phyloP scores from a whole-genome alignment of 2,797 vertebrate species.

The Linurgus olivaceus region DNA sequence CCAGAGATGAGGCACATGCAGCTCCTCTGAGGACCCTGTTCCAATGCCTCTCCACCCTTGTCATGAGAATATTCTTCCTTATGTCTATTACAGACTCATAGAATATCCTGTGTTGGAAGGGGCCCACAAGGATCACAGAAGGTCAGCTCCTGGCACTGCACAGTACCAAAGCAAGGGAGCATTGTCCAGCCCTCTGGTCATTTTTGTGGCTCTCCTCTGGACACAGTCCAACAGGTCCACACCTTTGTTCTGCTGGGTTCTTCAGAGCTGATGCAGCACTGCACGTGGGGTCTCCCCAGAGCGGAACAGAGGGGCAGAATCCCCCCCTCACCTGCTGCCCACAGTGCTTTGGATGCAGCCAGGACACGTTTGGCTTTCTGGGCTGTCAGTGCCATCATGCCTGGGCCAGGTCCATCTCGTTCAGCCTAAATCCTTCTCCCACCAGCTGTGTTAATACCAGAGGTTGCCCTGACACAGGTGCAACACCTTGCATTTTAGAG shows the following conservation, averaged over 20 bases:
- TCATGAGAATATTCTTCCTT: neutral
- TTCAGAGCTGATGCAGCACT: neutral
- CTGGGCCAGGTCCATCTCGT: neutral
- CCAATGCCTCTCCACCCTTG: neutral
- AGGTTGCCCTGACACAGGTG: neutral
- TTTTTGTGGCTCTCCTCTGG: neutral
- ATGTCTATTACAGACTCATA: neutral
- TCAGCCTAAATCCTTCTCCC: neutral
- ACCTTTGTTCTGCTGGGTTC: neutral
- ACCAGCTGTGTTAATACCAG: neutral
- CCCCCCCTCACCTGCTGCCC: neutral
- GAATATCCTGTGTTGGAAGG: neutral
- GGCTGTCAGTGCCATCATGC: rapidly evolving
- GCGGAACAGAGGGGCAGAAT: neutral
- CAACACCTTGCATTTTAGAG: neutral
- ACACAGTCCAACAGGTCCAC: neutral
- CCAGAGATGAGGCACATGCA: neutral
- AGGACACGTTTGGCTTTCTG: neutral
- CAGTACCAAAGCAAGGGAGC: neutral
- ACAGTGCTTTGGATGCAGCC: neutral
- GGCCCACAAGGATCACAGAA: neutral
- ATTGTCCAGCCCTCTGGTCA: neutral
- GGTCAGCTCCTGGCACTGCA: neutral
- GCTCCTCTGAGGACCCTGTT: neutral
- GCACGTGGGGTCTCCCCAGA: neutral